These are phyloP conservation scores for Psococerastis gibbosa DNA, from an alignment of 2,888 invertebrate genomes.

Conservation along the genomic window DNA sequence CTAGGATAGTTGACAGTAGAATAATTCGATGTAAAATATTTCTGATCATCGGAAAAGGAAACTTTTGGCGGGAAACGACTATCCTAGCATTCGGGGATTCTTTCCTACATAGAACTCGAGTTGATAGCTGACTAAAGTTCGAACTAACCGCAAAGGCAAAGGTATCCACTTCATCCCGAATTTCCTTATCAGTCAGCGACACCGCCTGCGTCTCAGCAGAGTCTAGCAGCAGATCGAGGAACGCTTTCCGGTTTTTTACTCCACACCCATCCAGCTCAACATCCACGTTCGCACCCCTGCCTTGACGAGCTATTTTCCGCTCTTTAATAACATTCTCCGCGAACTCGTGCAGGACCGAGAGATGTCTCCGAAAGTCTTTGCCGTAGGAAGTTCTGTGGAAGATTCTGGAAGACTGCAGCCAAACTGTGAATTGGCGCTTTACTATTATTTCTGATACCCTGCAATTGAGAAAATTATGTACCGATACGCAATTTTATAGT, in stretches of 20 bases:
- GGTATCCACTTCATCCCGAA: slow-evolving; percentile 51
- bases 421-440: slow-evolving; percentile 16
- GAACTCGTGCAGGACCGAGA: slow-evolving; percentile 29
- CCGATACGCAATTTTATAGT: too few species aligned
- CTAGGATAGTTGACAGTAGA: neutral
- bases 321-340: slow-evolving; percentile 25
- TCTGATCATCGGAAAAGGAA: neutral
- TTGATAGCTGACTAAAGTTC: slow-evolving; percentile 11
- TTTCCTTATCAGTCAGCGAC: slow-evolving; percentile 33
- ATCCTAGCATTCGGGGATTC: too few species aligned
- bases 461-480: too few species aligned
- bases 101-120: too few species aligned
- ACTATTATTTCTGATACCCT: slow-evolving; percentile 12
- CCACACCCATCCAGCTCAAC: slow-evolving; percentile 11
- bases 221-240: slow-evolving; percentile 44
- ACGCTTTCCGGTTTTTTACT: slow-evolving; percentile 35
- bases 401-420: slow-evolving; percentile 28
- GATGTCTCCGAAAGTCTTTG: slow-evolving; percentile 23
- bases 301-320: slow-evolving; percentile 13
- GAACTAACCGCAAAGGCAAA: slow-evolving; percentile 47
- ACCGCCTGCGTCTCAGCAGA: slow-evolving; percentile 27
- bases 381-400: slow-evolving; percentile 25
- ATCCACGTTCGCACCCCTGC: neutral
- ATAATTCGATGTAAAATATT: neutral
- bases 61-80: slow-evolving; percentile 6